Base-by-base conservation (phyloP, 1,140 invertebrate genomes). In the Araneus ventricosus region DNA sequence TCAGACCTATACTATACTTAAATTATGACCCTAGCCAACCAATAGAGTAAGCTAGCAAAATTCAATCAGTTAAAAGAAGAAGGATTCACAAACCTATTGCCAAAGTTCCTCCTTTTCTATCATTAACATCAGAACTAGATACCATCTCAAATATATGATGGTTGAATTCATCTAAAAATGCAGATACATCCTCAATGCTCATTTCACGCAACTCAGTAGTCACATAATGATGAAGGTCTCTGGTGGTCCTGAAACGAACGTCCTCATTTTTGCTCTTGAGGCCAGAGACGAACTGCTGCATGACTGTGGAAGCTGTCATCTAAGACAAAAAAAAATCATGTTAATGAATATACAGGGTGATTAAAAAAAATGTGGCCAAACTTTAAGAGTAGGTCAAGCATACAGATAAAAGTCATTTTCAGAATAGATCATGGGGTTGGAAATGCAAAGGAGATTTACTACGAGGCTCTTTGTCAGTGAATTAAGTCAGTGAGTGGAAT, bases 101-200 rank as follows among this genome's bases (percentile, higher is more conserved):
- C 37, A 99, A 95, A 93, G 99, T 98, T 84, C 98, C 99, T 80
- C 98, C 99, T 95, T 99, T 99, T 95, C 98, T 99, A 95, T 99
- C 98, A 96, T 98, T 98, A 27, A 98, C 97, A 95, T 99, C 98
- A 41, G 97, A 97, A 94, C 98, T 98, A 6, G 98, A 98, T 2
- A 99, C 98, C 98, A 99, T 98, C 95, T 99, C 98, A 95, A 98
- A 98, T 93, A 99, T 99, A 94, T 99, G 97, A 95, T 98, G 97
- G 95, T 99, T 99, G 95, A 99, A 99, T 92, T 99, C 98, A 95
- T 99, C 98, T 95, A 99, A 97, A 95, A 99, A 99, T 41, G 96
- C 96, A 30, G 97, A 97, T 88, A 99, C 96, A 95, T 99, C 98
- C 95, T 99, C 98, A 80, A 97, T 96, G n/a, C 98, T 97, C 61